Conservation (phyloP, 2,888 invertebrate genomes). For the Eulithis testata region DNA sequence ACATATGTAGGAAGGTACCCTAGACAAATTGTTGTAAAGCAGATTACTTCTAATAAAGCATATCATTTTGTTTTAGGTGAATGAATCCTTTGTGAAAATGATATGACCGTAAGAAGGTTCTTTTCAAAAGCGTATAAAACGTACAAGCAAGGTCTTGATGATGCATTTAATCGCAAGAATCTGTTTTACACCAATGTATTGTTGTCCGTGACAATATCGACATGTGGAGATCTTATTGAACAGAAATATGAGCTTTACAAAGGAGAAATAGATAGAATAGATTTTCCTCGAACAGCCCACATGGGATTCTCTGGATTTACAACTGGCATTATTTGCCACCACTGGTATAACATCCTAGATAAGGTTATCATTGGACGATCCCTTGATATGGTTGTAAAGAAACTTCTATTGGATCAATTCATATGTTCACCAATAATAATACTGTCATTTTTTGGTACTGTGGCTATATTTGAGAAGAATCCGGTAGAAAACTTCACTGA, state of each 20-base stretch:
- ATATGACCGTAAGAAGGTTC: constrained; percentile 62
- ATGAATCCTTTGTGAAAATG: constrained; percentile 31
- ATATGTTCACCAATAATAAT: constrained; percentile 93
- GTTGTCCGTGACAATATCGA: constrained; percentile 91
- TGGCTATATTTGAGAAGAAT: constrained; percentile 89
- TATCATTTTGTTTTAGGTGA: constrained; percentile 62
- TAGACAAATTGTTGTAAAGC: constrained; percentile 47
- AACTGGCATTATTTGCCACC: constrained; percentile 92
- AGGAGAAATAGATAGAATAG: constrained; percentile 83
- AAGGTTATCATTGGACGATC: constrained; percentile 88
- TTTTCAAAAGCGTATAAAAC: constrained; percentile 58
- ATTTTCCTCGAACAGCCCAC: constrained; percentile 86
- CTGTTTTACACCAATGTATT: constrained; percentile 91
- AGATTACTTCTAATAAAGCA: constrained; percentile 37
- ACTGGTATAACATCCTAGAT: constrained; percentile 94
- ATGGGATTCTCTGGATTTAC: constrained; percentile 92
- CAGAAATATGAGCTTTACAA: constrained; percentile 90
- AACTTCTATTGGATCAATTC: constrained; percentile 92
- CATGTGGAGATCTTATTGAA: constrained; percentile 90
- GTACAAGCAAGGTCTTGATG: constrained; percentile 52
- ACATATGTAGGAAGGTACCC: too few relatives aligned
- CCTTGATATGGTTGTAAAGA: constrained; percentile 87
- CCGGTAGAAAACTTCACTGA: constrained; percentile 85
- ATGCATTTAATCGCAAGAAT: constrained; percentile 86
- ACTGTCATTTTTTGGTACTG: constrained; percentile 89